Percentiles rank a stretch among this genome's conserved stretches.
Evolutionary conservation across 2,888 invertebrate species (phyloP).

Genomic region (Ctenicera cuprea): DNA sequence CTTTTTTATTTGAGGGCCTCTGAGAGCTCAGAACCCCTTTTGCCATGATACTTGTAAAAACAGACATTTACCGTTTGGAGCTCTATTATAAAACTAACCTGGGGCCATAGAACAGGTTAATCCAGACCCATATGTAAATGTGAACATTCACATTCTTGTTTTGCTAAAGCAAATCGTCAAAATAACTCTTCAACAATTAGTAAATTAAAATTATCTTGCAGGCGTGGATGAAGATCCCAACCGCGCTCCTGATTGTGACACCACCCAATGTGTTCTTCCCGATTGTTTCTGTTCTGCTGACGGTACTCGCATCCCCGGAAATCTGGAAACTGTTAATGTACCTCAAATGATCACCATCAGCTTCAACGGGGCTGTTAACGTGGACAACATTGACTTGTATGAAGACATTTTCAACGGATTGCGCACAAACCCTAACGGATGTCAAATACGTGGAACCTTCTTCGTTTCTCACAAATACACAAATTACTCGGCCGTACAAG

Average conservation of each 20-base stretch:
- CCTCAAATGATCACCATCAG: slow-evolving; percentile 96
- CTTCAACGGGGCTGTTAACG: slow-evolving; percentile 94
- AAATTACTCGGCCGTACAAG: slow-evolving; percentile 93
- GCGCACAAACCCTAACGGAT: slow-evolving; percentile 91
- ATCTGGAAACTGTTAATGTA: slow-evolving; percentile 87
- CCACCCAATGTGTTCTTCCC: slow-evolving; percentile 90
- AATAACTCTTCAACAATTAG: no score
- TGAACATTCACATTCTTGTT: no score
- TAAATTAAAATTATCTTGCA: slow-evolving; percentile 66
- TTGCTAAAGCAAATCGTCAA: neutral
- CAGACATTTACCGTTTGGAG: no score
- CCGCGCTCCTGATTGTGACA: slow-evolving; percentile 93
- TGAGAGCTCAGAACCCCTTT: no score
- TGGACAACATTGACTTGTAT: slow-evolving; percentile 94
- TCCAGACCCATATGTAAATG: no score
- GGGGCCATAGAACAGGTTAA: no score
- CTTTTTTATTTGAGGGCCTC: no score
- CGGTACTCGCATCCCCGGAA: slow-evolving; percentile 91
- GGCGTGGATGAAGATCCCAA: slow-evolving; percentile 94
- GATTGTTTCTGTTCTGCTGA: slow-evolving; percentile 96
- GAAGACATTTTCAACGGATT: slow-evolving; percentile 92
- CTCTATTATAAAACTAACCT: no score
- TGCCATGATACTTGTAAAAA: no score
- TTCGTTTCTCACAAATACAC: slow-evolving; percentile 95
- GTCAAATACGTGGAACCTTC: slow-evolving; percentile 92